These are phyloP conservation scores for Elephas maximus DNA, from an alignment of 2,113 vertebrate genomes.

Conservation along the genomic window DNA sequence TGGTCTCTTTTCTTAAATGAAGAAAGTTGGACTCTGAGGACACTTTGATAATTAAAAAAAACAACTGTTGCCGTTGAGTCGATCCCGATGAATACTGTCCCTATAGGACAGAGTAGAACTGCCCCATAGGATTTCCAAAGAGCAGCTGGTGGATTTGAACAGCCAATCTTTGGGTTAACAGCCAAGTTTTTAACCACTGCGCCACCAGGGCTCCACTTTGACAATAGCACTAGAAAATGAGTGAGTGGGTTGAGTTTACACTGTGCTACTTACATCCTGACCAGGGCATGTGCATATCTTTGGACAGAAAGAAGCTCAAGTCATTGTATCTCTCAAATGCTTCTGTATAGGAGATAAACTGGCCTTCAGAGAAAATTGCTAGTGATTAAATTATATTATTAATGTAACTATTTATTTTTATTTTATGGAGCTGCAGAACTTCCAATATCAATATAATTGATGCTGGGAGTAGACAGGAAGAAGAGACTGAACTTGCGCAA, in stretches of 20 bases:
- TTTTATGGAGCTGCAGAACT: not conserved
- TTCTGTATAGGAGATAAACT: not conserved
- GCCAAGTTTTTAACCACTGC: too few species aligned
- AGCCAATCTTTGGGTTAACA: too few species aligned
- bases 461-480: not conserved
- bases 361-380: not conserved
- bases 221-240: not conserved
- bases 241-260: not conserved
- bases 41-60: not conserved
- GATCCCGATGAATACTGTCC: too few species aligned
- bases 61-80: too few species aligned
- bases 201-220: too few species aligned
- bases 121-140: too few species aligned
- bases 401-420: not conserved
- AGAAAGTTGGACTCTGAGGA: conserved; percentile 25
- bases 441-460: not conserved
- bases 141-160: too few species aligned
- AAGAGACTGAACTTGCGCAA: not conserved
- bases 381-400: not conserved
- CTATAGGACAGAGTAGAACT: too few species aligned
- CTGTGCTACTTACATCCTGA: not conserved
- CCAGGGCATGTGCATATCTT: not conserved
- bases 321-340: not conserved
- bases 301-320: not conserved
- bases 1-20: conserved; percentile 38